Percentiles rank a stretch among this genome's conserved stretches.
Evolutionary conservation across 2,888 invertebrate species (phyloP).

Genomic region (Biston stratarius): DNA sequence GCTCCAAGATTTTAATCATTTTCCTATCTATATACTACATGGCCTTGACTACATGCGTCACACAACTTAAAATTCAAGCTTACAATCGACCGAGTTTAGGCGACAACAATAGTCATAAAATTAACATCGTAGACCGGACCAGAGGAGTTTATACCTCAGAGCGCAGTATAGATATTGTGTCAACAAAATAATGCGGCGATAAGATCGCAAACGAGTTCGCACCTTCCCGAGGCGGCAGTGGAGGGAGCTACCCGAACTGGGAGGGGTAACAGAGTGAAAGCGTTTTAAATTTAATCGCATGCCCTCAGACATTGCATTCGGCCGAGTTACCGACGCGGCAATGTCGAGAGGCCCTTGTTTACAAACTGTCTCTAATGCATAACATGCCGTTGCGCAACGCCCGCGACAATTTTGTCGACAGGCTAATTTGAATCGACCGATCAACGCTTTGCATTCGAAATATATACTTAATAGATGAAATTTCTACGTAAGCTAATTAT

Average conservation of each 20-base stretch:
- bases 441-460: conserved; percentile 10
- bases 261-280: conserved; percentile 70
- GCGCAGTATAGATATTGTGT: conserved; percentile 15
- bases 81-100: conserved; percentile 26
- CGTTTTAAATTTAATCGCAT: conserved; percentile 75
- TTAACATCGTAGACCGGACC: conserved; percentile 18
- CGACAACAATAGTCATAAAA: conserved; percentile 38
- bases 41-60: conserved; percentile 40
- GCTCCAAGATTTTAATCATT: conserved; percentile 5
- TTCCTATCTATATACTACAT: conserved; percentile 2
- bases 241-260: conserved; percentile 45
- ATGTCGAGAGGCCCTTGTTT: conserved; percentile 58
- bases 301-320: conserved; percentile 67
- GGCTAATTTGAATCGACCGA: conserved; percentile 27
- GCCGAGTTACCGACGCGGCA: conserved; percentile 57
- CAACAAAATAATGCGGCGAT: conserved; percentile 28
- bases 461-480: not conserved
- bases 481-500: not conserved
- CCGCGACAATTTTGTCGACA: conserved; percentile 45
- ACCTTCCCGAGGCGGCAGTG: conserved; percentile 46
- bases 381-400: conserved; percentile 50
- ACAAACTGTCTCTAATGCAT: conserved; percentile 46
- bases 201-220: conserved; percentile 60
- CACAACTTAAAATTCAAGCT: conserved; percentile 47
- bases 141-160: conserved; percentile 4